A percentile compares a stretch with the other conserved stretches of the same genome.
Conservation (phyloP, 2,888 invertebrate genomes). For the Leptarthrus brevirostris region DNA sequence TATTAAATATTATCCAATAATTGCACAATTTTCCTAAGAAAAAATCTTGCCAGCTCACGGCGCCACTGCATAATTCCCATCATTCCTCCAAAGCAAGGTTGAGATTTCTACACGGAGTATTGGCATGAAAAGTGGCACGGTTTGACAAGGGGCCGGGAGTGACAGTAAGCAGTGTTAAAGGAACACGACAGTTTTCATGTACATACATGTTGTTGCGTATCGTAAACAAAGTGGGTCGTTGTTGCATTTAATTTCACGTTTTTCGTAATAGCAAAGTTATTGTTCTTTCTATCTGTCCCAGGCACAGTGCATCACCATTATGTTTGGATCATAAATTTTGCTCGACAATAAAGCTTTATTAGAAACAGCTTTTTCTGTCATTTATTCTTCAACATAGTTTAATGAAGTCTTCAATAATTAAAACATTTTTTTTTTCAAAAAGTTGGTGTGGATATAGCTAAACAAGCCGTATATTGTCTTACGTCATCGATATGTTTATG, state of each 20-base stretch:
- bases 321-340: conserved; percentile 63
- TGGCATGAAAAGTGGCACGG: too few relatives aligned
- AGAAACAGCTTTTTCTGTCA: conserved; percentile 64
- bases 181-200: too few relatives aligned
- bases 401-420: conserved; percentile 68
- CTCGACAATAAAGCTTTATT: conserved; percentile 63
- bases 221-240: conserved; percentile 44
- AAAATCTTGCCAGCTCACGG: too few relatives aligned
- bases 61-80: too few relatives aligned
- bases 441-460: conserved; percentile 66
- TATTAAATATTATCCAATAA: too few relatives aligned
- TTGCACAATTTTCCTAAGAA: too few relatives aligned
- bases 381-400: conserved; percentile 73
- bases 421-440: conserved; percentile 66
- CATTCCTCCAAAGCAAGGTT: too few relatives aligned
- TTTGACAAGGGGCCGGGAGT: too few relatives aligned
- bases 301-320: conserved; percentile 61
- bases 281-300: conserved; percentile 70
- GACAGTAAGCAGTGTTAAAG: too few relatives aligned
- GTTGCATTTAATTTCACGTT: conserved; percentile 69
- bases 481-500: conserved; percentile 67
- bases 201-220: too few relatives aligned
- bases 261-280: conserved; percentile 69
- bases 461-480: conserved; percentile 69
- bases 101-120: too few relatives aligned